Percentiles rank a stretch among this genome's conserved stretches.
Evolutionary conservation across 2,888 invertebrate genomes (phyloP).

Genomic region (Scaptomyza reducta): DNA sequence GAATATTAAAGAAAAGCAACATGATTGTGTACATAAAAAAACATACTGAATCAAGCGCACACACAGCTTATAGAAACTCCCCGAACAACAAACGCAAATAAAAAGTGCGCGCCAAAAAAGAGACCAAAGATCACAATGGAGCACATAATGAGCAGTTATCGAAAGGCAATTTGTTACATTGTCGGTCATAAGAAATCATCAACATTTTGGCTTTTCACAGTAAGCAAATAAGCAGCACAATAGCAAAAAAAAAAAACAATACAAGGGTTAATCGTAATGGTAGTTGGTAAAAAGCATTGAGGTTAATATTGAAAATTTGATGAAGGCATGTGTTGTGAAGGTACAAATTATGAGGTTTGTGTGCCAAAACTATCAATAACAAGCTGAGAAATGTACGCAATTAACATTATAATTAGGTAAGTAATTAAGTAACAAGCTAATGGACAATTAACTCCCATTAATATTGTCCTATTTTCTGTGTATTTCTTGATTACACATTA

Average conservation of each 20-base stretch:
- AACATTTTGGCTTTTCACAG: conserved; percentile 29
- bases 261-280: conserved; percentile 22
- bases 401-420: conserved; percentile 7
- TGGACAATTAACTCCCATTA: background rate
- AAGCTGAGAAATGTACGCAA: conserved; percentile 3
- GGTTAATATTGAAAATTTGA: conserved; percentile 34
- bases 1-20: conserved; percentile 12
- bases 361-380: background rate
- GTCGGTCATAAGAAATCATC: conserved; percentile 21
- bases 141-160: conserved; percentile 63
- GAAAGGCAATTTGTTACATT: conserved; percentile 53
- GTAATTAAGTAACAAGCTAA: conserved; percentile 11
- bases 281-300: conserved; percentile 21
- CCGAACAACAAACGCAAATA: conserved; percentile 17
- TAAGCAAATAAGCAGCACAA: conserved; percentile 43
- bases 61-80: conserved; percentile 9
- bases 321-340: conserved; percentile 15
- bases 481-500: background rate
- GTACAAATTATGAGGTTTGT: conserved; percentile 6
- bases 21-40: conserved; percentile 14
- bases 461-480: background rate
- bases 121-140: conserved; percentile 50
- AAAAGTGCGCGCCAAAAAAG: conserved; percentile 27
- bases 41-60: background rate
- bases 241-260: conserved; percentile 1